Conservation (phyloP, 2,797 vertebrate species). For the Chelon auratus region DNA sequence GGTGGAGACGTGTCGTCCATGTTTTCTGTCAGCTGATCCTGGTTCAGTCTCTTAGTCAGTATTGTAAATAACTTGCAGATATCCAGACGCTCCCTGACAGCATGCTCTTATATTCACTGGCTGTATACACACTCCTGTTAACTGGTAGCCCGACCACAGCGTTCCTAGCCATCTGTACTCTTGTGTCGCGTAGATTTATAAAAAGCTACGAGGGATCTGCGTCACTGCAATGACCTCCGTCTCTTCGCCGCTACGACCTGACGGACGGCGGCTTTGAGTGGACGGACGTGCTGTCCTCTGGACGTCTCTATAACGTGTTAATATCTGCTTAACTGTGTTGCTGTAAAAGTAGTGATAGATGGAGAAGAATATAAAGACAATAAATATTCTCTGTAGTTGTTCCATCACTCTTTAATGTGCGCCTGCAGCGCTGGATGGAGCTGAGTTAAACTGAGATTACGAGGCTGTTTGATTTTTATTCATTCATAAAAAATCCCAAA, state of each 20-base stretch:
- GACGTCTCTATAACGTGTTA: conserved; percentile 68
- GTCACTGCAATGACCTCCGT: too few species aligned
- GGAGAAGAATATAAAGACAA: conserved; percentile 62
- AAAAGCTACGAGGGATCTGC: not conserved
- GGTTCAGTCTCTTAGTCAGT: conserved; percentile 60
- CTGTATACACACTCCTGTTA: conserved; percentile 63
- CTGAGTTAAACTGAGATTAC: not conserved
- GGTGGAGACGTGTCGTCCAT: too few species aligned
- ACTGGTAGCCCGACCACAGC: conserved; percentile 40
- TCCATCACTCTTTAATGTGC: conserved; percentile 53
- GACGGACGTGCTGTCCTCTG: conserved; percentile 28
- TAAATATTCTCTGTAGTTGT: conserved; percentile 71
- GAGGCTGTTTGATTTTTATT: conserved; percentile 34
- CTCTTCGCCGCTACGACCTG: too few species aligned
- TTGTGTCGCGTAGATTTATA: conserved; percentile 52
- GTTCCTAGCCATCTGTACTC: conserved; percentile 53
- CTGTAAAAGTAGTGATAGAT: conserved; percentile 78
- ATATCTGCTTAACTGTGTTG: conserved; percentile 78
- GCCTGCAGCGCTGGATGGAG: conserved; percentile 19
- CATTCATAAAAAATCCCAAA: conserved; percentile 26
- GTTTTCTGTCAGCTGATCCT: conserved; percentile 45
- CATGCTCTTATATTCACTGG: conserved; percentile 78
- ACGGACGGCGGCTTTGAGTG: conserved; percentile 1
- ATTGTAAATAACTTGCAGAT: conserved; percentile 79
- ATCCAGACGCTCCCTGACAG: conserved; percentile 76